Conservation (phyloP, 2,113 vertebrate species). For the Nesogale talazaci region DNA sequence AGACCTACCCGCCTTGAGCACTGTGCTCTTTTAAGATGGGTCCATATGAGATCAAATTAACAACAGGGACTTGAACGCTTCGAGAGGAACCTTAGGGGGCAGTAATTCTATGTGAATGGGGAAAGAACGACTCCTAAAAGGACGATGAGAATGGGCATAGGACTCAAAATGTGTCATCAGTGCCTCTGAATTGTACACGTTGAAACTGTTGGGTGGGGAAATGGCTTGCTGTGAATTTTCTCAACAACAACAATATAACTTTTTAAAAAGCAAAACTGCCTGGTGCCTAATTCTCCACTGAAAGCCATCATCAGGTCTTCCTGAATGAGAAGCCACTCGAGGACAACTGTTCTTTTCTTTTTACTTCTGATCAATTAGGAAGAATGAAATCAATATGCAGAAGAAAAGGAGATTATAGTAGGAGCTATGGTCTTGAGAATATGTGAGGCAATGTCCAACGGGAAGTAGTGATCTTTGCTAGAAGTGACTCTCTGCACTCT, state of each 20-base stretch:
- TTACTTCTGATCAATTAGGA: neutral
- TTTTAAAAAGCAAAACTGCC: neutral
- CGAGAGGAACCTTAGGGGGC: neutral
- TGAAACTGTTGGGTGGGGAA: neutral
- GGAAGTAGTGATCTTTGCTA: neutral
- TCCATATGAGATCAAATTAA: neutral
- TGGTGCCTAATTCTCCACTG: neutral
- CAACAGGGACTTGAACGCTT: neutral
- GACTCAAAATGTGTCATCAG: neutral
- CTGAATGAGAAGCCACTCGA: neutral
- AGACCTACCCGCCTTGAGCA: neutral
- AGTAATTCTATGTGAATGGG: neutral
- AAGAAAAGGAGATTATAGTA: neutral
- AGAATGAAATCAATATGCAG: neutral
- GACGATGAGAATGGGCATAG: neutral
- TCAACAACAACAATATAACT: neutral
- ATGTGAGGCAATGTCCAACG: neutral
- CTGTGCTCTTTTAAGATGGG: neutral
- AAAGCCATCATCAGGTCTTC: neutral
- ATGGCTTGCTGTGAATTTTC: neutral
- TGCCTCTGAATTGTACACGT: neutral
- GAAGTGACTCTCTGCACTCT: neutral
- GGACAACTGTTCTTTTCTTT: neutral
- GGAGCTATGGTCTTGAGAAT: neutral
- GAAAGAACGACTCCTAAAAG: neutral